Evolutionary conservation across 2,113 vertebrate genomes (phyloP).

Genomic region (Malurus cyaneus): DNA sequence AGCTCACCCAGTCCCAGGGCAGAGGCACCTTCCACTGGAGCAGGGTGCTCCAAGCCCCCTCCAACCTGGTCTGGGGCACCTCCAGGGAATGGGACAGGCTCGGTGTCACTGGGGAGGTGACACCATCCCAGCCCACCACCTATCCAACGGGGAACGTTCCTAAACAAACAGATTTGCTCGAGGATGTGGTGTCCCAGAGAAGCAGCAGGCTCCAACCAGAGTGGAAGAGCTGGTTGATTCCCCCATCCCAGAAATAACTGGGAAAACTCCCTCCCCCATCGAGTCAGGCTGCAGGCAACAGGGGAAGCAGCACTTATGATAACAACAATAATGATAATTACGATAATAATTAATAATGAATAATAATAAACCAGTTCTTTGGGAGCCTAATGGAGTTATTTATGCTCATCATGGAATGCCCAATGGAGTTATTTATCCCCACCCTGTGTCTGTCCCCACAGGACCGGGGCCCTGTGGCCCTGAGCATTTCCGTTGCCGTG

Average conservation of each 20-base stretch:
- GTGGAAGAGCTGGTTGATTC: not conserved
- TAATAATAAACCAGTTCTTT: not conserved
- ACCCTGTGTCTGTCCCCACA: not conserved
- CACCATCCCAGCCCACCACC: fast-evolving
- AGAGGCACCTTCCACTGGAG: no score
- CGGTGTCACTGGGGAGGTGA: not conserved
- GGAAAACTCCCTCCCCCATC: not conserved
- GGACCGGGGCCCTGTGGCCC: not conserved
- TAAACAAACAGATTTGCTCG: not conserved
- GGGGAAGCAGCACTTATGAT: not conserved
- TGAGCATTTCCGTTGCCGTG: fast-evolving
- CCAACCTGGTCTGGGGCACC: not conserved
- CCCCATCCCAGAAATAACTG: not conserved
- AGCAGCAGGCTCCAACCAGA: fast-evolving
- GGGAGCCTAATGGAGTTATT: not conserved
- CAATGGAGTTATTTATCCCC: not conserved
- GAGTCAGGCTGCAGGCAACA: not conserved
- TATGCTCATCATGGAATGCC: not conserved
- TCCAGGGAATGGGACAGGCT: not conserved
- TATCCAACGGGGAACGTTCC: fast-evolving
- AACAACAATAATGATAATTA: not conserved
- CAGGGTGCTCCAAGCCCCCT: not conserved
- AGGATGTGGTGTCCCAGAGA: not conserved
- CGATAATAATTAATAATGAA: not conserved
- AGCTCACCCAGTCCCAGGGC: not conserved